phyloP scores from a whole-genome alignment of 2,113 vertebrate genomes.

The Cyprichromis sp. region DNA sequence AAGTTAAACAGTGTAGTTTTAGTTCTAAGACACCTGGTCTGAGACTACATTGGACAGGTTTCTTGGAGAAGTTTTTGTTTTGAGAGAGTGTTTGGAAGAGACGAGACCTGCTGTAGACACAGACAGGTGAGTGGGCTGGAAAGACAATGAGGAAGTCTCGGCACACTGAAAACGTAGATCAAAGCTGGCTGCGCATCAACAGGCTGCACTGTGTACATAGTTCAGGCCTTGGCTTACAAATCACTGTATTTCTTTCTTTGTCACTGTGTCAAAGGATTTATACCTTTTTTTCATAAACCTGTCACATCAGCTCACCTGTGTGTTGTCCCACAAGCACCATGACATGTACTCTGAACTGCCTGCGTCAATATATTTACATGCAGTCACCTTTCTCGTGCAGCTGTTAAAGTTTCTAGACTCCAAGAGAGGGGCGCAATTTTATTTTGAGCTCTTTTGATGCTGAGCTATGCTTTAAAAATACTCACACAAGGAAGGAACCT shows the following conservation, averaged over 20 bases:
- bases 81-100: slow-evolving; percentile 7
- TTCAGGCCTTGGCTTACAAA: neutral
- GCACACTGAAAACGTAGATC: slow-evolving; percentile 48
- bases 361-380: slow-evolving; percentile 7
- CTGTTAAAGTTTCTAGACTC: slow-evolving; percentile 1
- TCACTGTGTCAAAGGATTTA: neutral
- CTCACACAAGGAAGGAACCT: neutral
- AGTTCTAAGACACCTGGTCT: neutral
- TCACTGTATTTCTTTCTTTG: neutral
- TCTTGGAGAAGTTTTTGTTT: slow-evolving; percentile 15
- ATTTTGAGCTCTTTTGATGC: slow-evolving; percentile 42
- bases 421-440: neutral
- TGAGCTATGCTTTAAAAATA: neutral
- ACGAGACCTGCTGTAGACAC: slow-evolving; percentile 26
- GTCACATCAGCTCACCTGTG: slow-evolving; percentile 9
- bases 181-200: slow-evolving; percentile 51
- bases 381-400: neutral
- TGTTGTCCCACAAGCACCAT: neutral
- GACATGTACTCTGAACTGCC: neutral
- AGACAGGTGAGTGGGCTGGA: slow-evolving; percentile 57
- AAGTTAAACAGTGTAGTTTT: neutral
- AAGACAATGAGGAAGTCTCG: slow-evolving; percentile 50
- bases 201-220: slow-evolving; percentile 31
- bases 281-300: neutral
- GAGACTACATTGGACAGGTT: neutral